Evolutionary conservation across 2,888 invertebrate genomes (phyloP).

Genomic region (Zootermopsis nevadensis): DNA sequence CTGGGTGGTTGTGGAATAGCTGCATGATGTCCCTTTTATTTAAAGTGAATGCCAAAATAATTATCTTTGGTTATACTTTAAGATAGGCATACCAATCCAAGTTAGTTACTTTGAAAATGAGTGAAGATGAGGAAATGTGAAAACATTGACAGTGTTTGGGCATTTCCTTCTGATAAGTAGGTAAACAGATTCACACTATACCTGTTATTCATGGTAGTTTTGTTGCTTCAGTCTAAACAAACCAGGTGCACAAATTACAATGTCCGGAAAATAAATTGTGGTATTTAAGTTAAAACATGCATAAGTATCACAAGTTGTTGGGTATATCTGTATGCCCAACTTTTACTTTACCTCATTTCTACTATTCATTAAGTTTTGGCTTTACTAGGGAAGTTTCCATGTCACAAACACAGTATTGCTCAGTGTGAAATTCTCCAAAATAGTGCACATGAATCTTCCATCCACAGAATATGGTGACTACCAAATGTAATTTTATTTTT

Average conservation of each 20-base stretch:
- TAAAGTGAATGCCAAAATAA: background rate
- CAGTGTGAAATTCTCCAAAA: background rate
- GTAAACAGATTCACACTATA: background rate
- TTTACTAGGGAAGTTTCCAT: background rate
- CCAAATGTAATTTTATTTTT: background rate
- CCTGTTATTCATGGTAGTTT: background rate
- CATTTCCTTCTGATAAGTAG: constrained; percentile 12
- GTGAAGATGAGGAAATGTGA: constrained; percentile 4
- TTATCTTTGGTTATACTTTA: constrained; percentile 7
- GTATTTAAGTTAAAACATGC: background rate
- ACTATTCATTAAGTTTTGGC: background rate
- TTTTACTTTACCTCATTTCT: background rate
- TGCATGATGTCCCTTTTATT: background rate
- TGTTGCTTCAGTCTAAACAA: background rate
- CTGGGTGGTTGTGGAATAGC: constrained; percentile 27
- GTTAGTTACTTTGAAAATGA: background rate
- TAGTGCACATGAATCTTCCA: background rate
- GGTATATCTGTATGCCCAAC: background rate
- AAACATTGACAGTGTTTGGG: background rate
- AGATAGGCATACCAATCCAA: background rate
- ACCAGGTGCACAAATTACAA: background rate
- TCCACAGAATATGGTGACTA: background rate
- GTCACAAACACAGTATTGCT: background rate
- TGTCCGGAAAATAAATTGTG: background rate
- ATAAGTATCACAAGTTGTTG: background rate